A percentile compares a stretch with the other conserved stretches of the same genome.
Conservation (phyloP, 2,113 vertebrate species). For the Triplophysa dalaica region DNA sequence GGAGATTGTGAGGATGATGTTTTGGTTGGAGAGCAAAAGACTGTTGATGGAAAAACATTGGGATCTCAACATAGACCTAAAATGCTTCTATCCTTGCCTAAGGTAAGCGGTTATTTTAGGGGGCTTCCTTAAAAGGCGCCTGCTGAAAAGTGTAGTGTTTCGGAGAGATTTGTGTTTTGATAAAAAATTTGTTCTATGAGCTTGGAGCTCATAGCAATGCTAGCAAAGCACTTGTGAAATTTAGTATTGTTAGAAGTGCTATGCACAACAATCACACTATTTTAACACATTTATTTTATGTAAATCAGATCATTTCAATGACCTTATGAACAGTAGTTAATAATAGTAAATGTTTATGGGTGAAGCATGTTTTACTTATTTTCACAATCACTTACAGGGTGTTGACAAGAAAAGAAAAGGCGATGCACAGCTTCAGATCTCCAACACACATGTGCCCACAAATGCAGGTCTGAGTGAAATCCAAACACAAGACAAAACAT, state of each 20-base stretch:
- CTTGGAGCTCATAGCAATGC: too few species aligned
- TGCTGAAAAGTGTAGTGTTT: background rate
- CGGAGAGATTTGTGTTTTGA: too few species aligned
- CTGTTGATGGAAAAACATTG: constrained; percentile 51
- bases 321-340: too few species aligned
- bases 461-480: constrained; percentile 84
- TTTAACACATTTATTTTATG: background rate
- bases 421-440: constrained; percentile 68
- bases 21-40: constrained; percentile 54
- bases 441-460: constrained; percentile 73
- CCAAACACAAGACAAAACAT: constrained; percentile 79
- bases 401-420: constrained; percentile 56
- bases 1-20: constrained; percentile 60
- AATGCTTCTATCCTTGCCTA: background rate
- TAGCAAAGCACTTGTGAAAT: background rate
- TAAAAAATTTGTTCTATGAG: background rate
- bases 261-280: too few species aligned
- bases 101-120: background rate
- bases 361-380: background rate
- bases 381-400: constrained; percentile 11
- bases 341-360: background rate
- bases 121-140: background rate
- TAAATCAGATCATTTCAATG: background rate
- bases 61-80: constrained; percentile 10
- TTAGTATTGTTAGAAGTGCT: too few species aligned